These are phyloP conservation scores for Sisor rabdophorus DNA, from an alignment of 2,113 vertebrate species.

Conservation along the genomic window DNA sequence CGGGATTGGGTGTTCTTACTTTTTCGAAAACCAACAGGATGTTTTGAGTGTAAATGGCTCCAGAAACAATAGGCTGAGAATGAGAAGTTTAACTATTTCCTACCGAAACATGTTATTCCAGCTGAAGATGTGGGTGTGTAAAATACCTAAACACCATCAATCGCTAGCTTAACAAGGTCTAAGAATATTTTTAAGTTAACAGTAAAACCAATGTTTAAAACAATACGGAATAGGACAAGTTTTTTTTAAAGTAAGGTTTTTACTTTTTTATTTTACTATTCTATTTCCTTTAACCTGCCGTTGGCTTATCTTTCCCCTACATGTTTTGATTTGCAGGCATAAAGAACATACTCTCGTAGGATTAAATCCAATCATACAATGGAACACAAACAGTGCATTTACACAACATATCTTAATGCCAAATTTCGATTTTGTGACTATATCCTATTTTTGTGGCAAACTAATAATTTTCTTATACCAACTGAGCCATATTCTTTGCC, in stretches of 20 bases:
- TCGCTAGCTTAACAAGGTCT: slow-evolving; percentile 22
- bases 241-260: too few relatives aligned
- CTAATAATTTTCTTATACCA: too few relatives aligned
- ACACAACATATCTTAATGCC: too few relatives aligned
- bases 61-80: slow-evolving; percentile 10
- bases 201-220: slow-evolving; percentile 12
- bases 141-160: slow-evolving; percentile 41
- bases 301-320: background rate
- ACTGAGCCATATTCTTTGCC: too few relatives aligned
- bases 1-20: background rate
- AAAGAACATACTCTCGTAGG: background rate
- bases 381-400: background rate
- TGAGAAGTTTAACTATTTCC: slow-evolving; percentile 30
- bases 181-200: slow-evolving; percentile 24
- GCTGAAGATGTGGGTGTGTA: slow-evolving; percentile 37
- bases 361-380: background rate
- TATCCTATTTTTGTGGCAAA: too few relatives aligned
- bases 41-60: slow-evolving; percentile 35
- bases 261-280: too few relatives aligned
- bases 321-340: background rate
- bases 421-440: too few relatives aligned
- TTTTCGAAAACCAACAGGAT: slow-evolving; percentile 43
- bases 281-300: slow-evolving; percentile 7
- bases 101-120: slow-evolving; percentile 41
- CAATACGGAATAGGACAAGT: background rate